Conservation (phyloP, 2,113 vertebrate genomes). For the Forbesichthys papilliferus region DNA sequence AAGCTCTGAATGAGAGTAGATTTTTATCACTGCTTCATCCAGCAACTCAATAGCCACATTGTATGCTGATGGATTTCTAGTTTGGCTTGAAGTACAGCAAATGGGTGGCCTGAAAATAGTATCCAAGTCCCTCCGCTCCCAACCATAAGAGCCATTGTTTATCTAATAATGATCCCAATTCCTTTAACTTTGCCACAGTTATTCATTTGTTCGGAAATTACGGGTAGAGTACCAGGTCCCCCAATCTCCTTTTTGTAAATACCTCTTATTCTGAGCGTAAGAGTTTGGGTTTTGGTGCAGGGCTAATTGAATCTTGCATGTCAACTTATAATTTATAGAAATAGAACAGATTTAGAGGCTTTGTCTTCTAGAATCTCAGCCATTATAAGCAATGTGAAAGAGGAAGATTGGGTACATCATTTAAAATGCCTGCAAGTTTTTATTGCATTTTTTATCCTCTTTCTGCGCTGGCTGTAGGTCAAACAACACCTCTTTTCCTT, state of each 20-base stretch:
- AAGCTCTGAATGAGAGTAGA: constrained; percentile 57
- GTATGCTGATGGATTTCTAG: constrained; percentile 46
- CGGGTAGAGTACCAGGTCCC: constrained; percentile 28
- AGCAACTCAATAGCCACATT: constrained; percentile 55
- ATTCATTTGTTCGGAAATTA: constrained; percentile 59
- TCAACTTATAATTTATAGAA: constrained; percentile 64
- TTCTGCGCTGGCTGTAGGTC: too few species aligned
- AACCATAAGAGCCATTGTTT: constrained; percentile 45
- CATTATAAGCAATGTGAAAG: constrained; percentile 54
- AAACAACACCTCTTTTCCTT: too few species aligned
- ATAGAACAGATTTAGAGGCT: constrained; percentile 44
- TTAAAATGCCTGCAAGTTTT: constrained; percentile 48
- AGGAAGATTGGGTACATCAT: constrained; percentile 55
- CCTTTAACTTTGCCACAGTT: constrained; percentile 42
- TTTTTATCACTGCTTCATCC: constrained; percentile 54
- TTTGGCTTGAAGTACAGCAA: constrained; percentile 42
- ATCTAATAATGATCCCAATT: constrained; percentile 51
- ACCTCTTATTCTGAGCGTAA: constrained; percentile 29
- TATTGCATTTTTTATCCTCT: too few species aligned
- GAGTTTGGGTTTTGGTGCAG: constrained; percentile 39
- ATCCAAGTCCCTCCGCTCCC: constrained; percentile 40
- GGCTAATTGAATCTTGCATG: constrained; percentile 62
- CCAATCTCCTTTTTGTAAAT: constrained; percentile 47
- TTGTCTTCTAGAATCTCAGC: constrained; percentile 62
- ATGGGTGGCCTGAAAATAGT: constrained; percentile 61